Base-by-base conservation (phyloP, 2,888 invertebrate species). In the Aproaerema taeniolella region DNA sequence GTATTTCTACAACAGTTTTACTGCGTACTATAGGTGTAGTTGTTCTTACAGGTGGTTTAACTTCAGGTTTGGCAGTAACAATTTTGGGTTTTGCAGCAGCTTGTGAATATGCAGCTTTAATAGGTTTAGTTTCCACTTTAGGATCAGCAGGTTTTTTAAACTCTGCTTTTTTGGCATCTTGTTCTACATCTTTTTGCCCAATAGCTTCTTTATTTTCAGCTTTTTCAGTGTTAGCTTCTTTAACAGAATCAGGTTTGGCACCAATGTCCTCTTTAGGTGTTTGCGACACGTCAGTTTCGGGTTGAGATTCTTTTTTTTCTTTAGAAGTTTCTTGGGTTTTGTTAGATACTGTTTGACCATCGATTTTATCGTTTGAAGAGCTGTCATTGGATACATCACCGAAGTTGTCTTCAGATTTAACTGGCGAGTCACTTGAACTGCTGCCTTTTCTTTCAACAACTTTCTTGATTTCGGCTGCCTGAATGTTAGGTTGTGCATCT, bases 41-140 rank as follows among this genome's bases (percentile, higher is more conserved):
- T 16, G 56, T 42, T 43, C 61, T 67, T 1, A 64, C 52, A 5
- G 67, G 70, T 16, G 67, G 62, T 58, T 83, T 87, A 0, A 67
- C 53, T 57, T 83, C 81, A 2, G 59, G 49, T 70, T 79, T 86
- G 10, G 58, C 26, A 2, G 51, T 61, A 1, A 63, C 56, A 28
- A 67, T 53, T 53, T 87, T 87, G 2, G 87, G 87, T 57, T 87
- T 87, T 16, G 88, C 86, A 20, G 87, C 87, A 13, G 87, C 87
- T 66, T 87, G 87, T 0, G 87, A 87, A 53, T 87, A 87, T 13
- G 87, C 87, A 2, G 87, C 79, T 49, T 73, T 70, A 6, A 45
- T 58, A 2, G 53, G 51, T 55, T 77, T 78, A 0, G 24, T 20
- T 10, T 37, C 37, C 1, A 7, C 11, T 30, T 37, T 43, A 7